Base-by-base conservation (phyloP, 2,888 invertebrate genomes). In the Oscheius sp. region DNA sequence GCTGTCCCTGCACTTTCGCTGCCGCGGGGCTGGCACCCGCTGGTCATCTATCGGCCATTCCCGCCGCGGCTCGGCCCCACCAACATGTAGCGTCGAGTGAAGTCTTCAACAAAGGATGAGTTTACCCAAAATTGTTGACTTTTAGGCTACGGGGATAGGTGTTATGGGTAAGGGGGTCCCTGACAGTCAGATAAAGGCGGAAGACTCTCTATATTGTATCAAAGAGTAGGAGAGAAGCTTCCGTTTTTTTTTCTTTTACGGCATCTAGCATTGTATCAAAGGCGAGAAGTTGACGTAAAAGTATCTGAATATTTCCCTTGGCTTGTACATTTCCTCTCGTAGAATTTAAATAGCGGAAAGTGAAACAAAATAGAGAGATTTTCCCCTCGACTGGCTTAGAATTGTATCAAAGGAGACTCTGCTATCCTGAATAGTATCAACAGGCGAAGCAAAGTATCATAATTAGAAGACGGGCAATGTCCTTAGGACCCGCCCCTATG, bases 21-120 rank as follows among this genome's bases (percentile, higher is more conserved):
- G 66, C 66, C 35, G 25, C 61, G 41, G 41, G 49, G 66, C 66
- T 66, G 66, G 66, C 52, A 66, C 66, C 25, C 41, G 61, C 66
- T 52, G 66, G 66, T 66, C 66, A 66, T 66, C 66, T 66, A 66
- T 66, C 52, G 64, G 64, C 64, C 46, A 64, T 61, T 61, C 59
- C 59, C 59, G 5, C 25, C n/a, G n/a, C 41, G 61, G 21, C n/a
- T 43, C 41, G 23, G 61, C 35, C 35, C 35, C 35, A 35, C 35
- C 61, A n/a, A n/a, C n/a, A 61, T 61, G 61, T 61, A 61, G 61
- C 59, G n/a, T 29, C 27, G 25, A 41, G n/a, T 23, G 21, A 9
- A 9, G 18, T 41, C 61, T 35, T 2, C 59, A 21, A 18, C 21
- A 41, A 18, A 61, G 61, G 66, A 66, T 66, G 66, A 66, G 66